Evolutionary conservation across 2,113 vertebrate species (phyloP), one percentile per base, ranked within the genome.

Genomic region (Suncus etruscus): DNA sequence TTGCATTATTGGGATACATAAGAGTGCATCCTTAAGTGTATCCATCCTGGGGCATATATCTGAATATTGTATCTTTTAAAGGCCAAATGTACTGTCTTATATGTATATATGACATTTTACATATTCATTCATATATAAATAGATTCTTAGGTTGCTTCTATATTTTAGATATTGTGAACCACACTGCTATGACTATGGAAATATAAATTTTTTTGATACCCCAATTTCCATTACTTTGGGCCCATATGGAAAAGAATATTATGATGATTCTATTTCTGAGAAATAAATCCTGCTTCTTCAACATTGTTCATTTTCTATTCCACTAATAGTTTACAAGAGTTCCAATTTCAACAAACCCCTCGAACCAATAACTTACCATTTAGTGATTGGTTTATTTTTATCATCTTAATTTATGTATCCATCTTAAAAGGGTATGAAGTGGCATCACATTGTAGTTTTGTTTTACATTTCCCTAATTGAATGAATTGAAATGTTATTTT

Each of bases 1-100:
- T 39, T 39, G 39, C 39, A 39, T 39, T 5, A 39, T 39, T 39
- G 39, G 3, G 39, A 39, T 97, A 32, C 98, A 97, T 92, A 97
- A 97, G 10, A 95, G 97, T 81, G 97, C 98, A 61, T 15, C 58
- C 58, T 61, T 20, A 83, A 98, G 98, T 31, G 97, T 98, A 95
- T 97, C 97, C 76, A 98, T 87, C 3, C 91, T 97, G 72, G 98
- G 97, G 82, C 98, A 98, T 94, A 98, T 98, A 89, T 97, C 97
- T 90, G 98, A 86, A 78, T 51, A 45, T 29, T 48, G 7, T 92
- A 47, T 29, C 32, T 76, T 66, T 74, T 47, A 74, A 87, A 22
- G 3, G 32, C 27, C 69, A 20, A 39, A 27, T 73, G 16, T 8
- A 29, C 25, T 22, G 22, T 8, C 11, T 25, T 45, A 1, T 9